Evolutionary conservation across 1,140 invertebrate species (phyloP).

Genomic region (Diachasmimorpha longicaudata): DNA sequence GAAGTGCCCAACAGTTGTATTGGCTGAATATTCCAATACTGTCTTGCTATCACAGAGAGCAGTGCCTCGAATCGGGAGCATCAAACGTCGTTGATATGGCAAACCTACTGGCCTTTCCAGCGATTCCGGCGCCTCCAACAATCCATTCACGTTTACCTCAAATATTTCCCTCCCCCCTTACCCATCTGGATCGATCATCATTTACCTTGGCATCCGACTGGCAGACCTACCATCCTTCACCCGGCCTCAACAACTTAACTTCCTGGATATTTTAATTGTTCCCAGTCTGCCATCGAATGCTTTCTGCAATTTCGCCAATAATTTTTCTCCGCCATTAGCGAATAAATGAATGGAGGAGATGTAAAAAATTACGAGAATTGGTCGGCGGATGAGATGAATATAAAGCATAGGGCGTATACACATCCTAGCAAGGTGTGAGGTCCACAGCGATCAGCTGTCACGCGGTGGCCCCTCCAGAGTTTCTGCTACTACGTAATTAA

Average conservation of each 20-base stretch:
- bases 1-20: background rate
- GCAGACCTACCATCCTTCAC: background rate
- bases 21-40: background rate
- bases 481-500: slow-evolving; percentile 43
- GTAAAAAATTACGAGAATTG: background rate
- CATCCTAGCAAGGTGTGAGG: slow-evolving; percentile 27
- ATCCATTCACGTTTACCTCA: slow-evolving; percentile 9
- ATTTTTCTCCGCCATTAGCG: background rate
- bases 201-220: background rate
- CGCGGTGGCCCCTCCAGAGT: slow-evolving; percentile 25
- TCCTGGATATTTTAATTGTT: background rate
- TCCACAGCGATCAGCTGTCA: slow-evolving; percentile 28
- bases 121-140: background rate
- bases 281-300: background rate
- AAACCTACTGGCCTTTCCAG: slow-evolving; percentile 16
- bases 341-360: background rate
- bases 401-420: slow-evolving; percentile 18
- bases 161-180: slow-evolving; percentile 17
- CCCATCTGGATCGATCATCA: slow-evolving; percentile 9
- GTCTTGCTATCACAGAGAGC: background rate
- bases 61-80: background rate
- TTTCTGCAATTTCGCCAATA: background rate
- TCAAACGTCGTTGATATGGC: slow-evolving; percentile 4
- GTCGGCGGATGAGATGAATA: background rate
- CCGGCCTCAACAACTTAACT: background rate